These are phyloP conservation scores for Takifugu flavidus DNA, from an alignment of 2,113 vertebrate genomes.

Conservation along the genomic window DNA sequence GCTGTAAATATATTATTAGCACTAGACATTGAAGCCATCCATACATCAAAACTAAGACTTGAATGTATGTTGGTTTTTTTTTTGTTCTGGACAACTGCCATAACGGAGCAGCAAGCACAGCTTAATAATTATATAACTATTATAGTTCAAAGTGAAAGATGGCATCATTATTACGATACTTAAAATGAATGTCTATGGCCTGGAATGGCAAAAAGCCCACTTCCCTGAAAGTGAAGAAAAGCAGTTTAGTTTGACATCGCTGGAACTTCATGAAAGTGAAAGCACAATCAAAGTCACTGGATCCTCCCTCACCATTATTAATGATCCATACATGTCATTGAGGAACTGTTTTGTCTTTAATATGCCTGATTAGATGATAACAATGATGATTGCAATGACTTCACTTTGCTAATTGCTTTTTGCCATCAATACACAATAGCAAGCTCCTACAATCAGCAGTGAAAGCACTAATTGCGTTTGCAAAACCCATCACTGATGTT, in stretches of 20 bases:
- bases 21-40: too few relatives aligned
- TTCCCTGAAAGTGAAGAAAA: not conserved
- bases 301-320: slow-evolving; percentile 19
- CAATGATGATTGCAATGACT: slow-evolving; percentile 50
- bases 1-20: too few relatives aligned
- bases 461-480: slow-evolving; percentile 63
- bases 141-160: too few relatives aligned
- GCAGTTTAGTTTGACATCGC: not conserved
- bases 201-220: not conserved
- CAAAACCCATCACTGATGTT: slow-evolving; percentile 46
- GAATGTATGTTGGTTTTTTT: too few relatives aligned
- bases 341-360: slow-evolving; percentile 33
- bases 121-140: too few relatives aligned
- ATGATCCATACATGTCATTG: slow-evolving; percentile 38
- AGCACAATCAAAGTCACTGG: slow-evolving; percentile 13
- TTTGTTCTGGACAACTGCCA: too few relatives aligned
- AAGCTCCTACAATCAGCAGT: slow-evolving; percentile 40
- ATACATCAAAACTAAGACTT: too few relatives aligned
- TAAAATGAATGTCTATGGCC: too few relatives aligned
- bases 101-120: too few relatives aligned
- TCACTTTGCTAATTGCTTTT: slow-evolving; percentile 61
- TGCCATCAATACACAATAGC: slow-evolving; percentile 49
- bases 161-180: too few relatives aligned
- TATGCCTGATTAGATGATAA: slow-evolving; percentile 51
- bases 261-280: slow-evolving; percentile 11